Evolutionary conservation across 2,113 vertebrate genomes (phyloP).

Genomic region (Archilochus colubris): DNA sequence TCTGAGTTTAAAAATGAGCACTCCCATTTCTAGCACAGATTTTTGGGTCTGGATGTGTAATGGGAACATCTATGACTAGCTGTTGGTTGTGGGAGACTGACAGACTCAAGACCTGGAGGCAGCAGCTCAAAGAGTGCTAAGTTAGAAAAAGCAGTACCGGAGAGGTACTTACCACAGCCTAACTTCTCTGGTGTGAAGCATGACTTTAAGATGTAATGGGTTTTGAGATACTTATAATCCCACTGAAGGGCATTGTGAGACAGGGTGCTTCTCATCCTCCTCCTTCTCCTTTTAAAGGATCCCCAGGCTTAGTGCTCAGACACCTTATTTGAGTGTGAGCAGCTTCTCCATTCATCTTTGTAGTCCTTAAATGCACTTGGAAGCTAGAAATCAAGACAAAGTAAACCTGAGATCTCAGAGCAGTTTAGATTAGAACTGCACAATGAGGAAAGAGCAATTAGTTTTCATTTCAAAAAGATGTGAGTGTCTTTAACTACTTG

Average conservation of each 20-base stretch:
- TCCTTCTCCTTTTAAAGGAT: neutral
- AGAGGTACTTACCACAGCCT: neutral
- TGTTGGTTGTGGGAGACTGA: neutral
- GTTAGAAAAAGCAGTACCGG: neutral
- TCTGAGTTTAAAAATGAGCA: neutral
- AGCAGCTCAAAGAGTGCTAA: neutral
- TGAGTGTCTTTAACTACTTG: neutral
- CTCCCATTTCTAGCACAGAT: neutral
- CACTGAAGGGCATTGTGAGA: neutral
- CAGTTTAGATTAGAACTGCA: neutral
- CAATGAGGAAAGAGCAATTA: neutral
- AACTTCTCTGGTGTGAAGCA: neutral
- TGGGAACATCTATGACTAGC: neutral
- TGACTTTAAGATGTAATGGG: fast-evolving
- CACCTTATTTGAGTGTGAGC: neutral
- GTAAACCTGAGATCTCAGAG: neutral
- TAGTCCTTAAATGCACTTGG: neutral
- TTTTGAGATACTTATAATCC: neutral
- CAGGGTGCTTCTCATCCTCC: neutral
- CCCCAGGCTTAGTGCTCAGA: neutral
- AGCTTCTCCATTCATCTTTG: neutral
- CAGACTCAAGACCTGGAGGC: neutral
- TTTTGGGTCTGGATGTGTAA: neutral
- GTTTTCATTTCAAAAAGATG: neutral
- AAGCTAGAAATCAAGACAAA: neutral